Conservation (phyloP, 2,113 vertebrate species). For the Scatophagus argus region DNA sequence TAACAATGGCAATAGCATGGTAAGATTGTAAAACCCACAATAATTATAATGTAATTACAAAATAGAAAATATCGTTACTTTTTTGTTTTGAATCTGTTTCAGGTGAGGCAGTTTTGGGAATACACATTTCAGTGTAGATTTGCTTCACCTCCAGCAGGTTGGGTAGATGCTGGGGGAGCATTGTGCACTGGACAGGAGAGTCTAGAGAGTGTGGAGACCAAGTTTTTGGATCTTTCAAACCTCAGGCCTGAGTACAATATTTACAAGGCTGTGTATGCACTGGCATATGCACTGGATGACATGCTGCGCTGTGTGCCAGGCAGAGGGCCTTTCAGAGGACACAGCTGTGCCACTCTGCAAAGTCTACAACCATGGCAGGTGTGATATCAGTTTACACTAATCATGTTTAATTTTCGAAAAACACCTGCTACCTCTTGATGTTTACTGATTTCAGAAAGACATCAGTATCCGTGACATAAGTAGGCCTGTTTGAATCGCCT, state of each 20-base stretch:
- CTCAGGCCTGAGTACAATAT: slow-evolving; percentile 79
- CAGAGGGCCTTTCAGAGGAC: slow-evolving; percentile 72
- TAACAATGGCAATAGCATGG: slow-evolving; percentile 61
- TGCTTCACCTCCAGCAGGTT: slow-evolving; percentile 41
- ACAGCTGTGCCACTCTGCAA: slow-evolving; percentile 74
- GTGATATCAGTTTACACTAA: slow-evolving; percentile 1
- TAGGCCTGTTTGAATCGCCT: too few relatives aligned
- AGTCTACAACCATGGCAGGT: slow-evolving; percentile 82
- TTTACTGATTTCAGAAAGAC: too few relatives aligned
- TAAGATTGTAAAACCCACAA: slow-evolving; percentile 32
- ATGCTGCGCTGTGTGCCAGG: slow-evolving; percentile 72
- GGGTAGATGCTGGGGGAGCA: slow-evolving; percentile 27
- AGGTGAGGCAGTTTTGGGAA: slow-evolving; percentile 78
- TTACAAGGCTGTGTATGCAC: slow-evolving; percentile 83
- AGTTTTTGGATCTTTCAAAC: slow-evolving; percentile 70
- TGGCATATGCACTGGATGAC: slow-evolving; percentile 78
- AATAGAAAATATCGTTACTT: neutral
- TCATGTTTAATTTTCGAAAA: neutral
- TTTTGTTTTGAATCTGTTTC: slow-evolving; percentile 3
- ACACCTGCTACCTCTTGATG: neutral
- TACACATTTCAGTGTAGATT: slow-evolving; percentile 78
- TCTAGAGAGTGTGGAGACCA: slow-evolving; percentile 46
- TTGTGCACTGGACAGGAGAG: slow-evolving; percentile 76
- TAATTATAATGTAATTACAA: neutral
- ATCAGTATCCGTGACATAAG: too few relatives aligned